A percentile compares a stretch with the other conserved stretches of the same genome.
phyloP scores from a whole-genome alignment of 2,888 invertebrate species.

The Cordilura impudica region DNA sequence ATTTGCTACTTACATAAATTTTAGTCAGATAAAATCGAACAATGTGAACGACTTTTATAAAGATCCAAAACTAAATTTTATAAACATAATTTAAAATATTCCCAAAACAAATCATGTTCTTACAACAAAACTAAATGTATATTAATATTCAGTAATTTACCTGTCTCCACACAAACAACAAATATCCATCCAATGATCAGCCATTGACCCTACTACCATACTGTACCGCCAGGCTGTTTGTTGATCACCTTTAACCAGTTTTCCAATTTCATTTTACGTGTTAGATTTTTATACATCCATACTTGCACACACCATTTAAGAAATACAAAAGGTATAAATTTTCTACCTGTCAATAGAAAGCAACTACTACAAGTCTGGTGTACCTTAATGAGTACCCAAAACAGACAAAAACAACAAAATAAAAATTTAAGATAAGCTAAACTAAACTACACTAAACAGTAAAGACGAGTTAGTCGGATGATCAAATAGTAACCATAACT shows the following conservation, averaged over 20 bases:
- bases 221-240: not conserved
- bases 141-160: constrained; percentile 10
- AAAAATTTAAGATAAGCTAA: constrained; percentile 33
- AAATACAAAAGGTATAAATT: constrained; percentile 68
- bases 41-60: too few relatives aligned
- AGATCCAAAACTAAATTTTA: too few relatives aligned
- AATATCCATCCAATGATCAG: constrained; percentile 32
- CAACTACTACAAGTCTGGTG: constrained; percentile 44
- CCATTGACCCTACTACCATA: constrained; percentile 57
- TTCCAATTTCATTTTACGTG: constrained; percentile 1
- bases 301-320: constrained; percentile 52
- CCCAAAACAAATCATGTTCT: constrained; percentile 13
- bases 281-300: constrained; percentile 8
- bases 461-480: constrained; percentile 41
- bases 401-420: constrained; percentile 14
- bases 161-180: constrained; percentile 7
- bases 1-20: too few relatives aligned
- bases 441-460: constrained; percentile 9
- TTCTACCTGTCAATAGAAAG: constrained; percentile 73
- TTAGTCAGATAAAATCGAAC: too few relatives aligned
- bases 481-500: constrained; percentile 51
- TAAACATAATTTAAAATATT: not conserved
- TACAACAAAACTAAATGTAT: not conserved
- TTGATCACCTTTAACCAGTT: constrained; percentile 46
- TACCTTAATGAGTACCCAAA: constrained; percentile 51